Evolutionary conservation across 2,888 invertebrate genomes (phyloP).

Genomic region (Drosophila imparisetae): DNA sequence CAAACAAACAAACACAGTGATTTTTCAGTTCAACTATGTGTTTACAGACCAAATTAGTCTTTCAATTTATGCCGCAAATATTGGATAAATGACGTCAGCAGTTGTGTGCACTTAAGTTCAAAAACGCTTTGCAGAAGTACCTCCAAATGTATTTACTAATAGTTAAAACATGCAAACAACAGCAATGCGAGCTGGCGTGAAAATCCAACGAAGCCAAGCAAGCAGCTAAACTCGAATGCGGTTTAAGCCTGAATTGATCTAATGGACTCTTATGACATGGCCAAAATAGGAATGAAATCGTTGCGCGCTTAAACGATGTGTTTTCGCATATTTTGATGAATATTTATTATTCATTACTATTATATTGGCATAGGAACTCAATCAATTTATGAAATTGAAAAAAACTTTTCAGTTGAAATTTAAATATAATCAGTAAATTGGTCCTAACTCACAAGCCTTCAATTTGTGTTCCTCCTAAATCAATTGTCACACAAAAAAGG

Average conservation of each 20-base stretch:
- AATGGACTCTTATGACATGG: conserved; percentile 24
- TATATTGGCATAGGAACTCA: neutral
- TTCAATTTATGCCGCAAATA: conserved; percentile 64
- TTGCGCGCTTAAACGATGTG: neutral
- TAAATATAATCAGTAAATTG: neutral
- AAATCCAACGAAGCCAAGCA: conserved; percentile 53
- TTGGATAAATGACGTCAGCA: conserved; percentile 73
- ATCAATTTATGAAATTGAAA: neutral
- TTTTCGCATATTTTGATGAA: neutral
- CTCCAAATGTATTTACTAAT: conserved; percentile 41
- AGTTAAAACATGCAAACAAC: conserved; percentile 42
- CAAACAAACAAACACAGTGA: conserved; percentile 35
- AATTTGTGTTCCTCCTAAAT: neutral
- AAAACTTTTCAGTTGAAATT: neutral
- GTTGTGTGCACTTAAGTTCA: conserved; percentile 23
- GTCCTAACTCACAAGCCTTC: neutral
- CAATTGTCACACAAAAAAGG: neutral
- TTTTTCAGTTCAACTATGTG: conserved; percentile 48
- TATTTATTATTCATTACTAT: neutral
- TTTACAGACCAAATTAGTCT: conserved; percentile 70
- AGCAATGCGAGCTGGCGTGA: conserved; percentile 34
- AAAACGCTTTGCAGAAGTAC: conserved; percentile 28
- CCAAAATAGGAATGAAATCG: conserved; percentile 22
- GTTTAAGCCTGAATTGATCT: conserved; percentile 26
- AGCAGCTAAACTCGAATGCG: conserved; percentile 7